phyloP scores from a whole-genome alignment of 2,113 vertebrate species.

The Pterocles orientalis region DNA sequence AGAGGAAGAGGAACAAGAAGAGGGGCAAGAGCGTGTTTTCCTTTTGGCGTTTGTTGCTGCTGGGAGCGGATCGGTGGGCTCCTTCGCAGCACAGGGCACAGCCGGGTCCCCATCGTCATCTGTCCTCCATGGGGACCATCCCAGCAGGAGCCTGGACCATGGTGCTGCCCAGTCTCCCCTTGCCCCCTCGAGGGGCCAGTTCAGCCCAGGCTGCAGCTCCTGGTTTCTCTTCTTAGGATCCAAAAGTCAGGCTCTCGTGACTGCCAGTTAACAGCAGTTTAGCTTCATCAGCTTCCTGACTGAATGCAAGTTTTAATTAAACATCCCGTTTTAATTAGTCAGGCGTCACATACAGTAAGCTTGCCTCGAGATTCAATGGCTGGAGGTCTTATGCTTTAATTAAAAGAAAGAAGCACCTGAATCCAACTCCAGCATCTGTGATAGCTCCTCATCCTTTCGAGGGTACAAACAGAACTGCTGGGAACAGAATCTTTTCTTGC shows the following conservation, averaged over 20 bases:
- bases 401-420: not conserved
- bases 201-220: not conserved
- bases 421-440: not conserved
- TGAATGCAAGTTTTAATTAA: conserved; percentile 38
- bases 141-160: too few relatives aligned
- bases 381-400: not conserved
- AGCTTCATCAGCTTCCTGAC: conserved; percentile 20
- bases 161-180: not conserved
- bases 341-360: not conserved
- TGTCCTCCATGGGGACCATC: not conserved
- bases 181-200: not conserved
- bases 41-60: not conserved
- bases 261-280: conserved; percentile 22
- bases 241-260: not conserved
- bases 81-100: not conserved
- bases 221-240: not conserved
- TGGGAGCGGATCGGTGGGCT: not conserved
- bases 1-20: not conserved
- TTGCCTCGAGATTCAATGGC: not conserved
- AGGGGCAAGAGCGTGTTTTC: not conserved
- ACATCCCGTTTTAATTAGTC: conserved; percentile 45
- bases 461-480: not conserved
- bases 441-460: not conserved
- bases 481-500: not conserved
- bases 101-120: not conserved